These are phyloP conservation scores for Oceanites oceanicus DNA, from an alignment of 2,113 vertebrate genomes.

Conservation along the genomic window DNA sequence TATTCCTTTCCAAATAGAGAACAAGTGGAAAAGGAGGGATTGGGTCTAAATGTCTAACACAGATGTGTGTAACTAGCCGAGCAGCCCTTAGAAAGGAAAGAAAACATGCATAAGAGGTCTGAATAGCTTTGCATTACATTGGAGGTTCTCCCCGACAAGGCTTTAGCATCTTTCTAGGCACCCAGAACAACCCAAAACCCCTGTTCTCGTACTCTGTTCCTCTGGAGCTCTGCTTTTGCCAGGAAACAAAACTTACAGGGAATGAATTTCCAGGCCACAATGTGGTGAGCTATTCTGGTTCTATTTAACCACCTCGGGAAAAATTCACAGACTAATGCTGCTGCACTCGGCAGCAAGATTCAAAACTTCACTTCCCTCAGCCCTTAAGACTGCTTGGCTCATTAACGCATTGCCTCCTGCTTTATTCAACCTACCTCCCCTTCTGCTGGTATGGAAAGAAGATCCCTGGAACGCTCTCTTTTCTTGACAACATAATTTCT, in stretches of 20 bases:
- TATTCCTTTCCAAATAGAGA: not conserved
- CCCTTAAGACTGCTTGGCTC: not conserved
- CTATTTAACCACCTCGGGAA: not conserved
- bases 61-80: rapidly evolving
- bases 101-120: not conserved
- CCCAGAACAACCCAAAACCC: not conserved
- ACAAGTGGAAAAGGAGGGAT: constrained; percentile 2
- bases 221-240: not conserved
- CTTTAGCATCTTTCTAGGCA: not conserved
- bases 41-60: not conserved
- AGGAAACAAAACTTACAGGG: constrained; percentile 8
- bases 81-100: not conserved
- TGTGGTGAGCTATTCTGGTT: constrained; percentile 8
- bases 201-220: not conserved
- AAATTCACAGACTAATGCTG: not conserved
- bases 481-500: not conserved
- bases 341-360: not conserved
- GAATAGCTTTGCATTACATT: not conserved
- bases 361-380: not conserved
- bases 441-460: not conserved
- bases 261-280: not conserved
- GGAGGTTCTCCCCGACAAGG: not conserved
- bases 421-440: not conserved
- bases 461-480: not conserved
- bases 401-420: not conserved